Evolutionary conservation across 1,140 invertebrate species (phyloP), one percentile per base, ranked within the genome.

Genomic region (Zaprionus capensis): DNA sequence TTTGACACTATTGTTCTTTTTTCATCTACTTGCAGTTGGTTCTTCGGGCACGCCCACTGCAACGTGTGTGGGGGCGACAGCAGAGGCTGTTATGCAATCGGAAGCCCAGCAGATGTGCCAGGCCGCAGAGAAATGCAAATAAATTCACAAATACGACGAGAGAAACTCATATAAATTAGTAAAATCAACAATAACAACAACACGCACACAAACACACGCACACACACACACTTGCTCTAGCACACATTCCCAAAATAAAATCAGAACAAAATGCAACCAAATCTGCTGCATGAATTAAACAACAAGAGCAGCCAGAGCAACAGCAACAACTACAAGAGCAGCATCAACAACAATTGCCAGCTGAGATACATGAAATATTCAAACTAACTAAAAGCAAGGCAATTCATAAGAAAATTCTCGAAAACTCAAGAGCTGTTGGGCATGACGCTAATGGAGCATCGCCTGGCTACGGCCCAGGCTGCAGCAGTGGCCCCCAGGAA

Each of bases 241-340:
- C 17, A 46, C 22, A 67, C 49, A 58, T 15, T 49, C 38, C 55
- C 20, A 24, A 80, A 77, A 68, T 69, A 82, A 85, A 85, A 82
- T 73, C 82, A 82, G 62, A 80, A 46, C 83, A 87, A 87, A 83
- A 87, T 87, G 83, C 84, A 62, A 75, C 80, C 26, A 75, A 86
- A 71, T 78, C 67, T 82, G 82, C 64, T 66, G 79, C 69, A 79
- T 78, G 61, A 73, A 81, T 59, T 81, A 31, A 88, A 38, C 71
- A 80, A 80, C 53, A 76, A 44, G 11, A 55, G 17, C 62, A 65
- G 36, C 36, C 64, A 15, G n/a, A 67, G 12, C 36, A 44, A 20
- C 26, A 61, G 22, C 15, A 57, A 6, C 46, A 20, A 5, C 63
- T 59, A 53, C 49, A 55, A 62, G 44, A 62, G 15, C 44, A 68